phyloP scores from a whole-genome alignment of 2,113 vertebrate species.

The Triplophysa rosa region DNA sequence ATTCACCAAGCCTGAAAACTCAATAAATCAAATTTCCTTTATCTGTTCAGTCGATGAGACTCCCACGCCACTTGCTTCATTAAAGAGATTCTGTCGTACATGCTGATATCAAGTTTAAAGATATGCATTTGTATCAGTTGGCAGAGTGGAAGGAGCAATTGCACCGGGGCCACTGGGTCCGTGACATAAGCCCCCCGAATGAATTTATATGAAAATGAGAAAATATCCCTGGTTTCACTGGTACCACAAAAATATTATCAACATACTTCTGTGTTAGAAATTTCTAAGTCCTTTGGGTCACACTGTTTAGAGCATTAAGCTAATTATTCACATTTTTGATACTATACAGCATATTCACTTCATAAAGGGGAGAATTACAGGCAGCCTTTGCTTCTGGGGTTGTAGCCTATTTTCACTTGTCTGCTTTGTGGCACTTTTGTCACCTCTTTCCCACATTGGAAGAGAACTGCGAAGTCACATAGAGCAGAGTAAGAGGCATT shows the following conservation, averaged over 20 bases:
- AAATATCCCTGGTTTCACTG: not conserved
- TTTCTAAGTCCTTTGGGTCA: too few species aligned
- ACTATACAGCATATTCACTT: not conserved
- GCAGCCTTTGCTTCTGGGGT: not conserved
- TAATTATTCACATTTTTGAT: not conserved
- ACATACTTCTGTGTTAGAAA: too few species aligned
- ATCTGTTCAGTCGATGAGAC: slow-evolving; percentile 1
- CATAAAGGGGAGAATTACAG: not conserved
- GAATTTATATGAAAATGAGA: not conserved
- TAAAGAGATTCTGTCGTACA: not conserved
- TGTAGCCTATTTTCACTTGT: not conserved
- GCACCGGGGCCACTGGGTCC: not conserved
- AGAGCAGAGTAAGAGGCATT: not conserved
- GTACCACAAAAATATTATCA: too few species aligned
- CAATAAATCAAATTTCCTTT: slow-evolving; percentile 24
- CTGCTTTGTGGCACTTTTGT: not conserved
- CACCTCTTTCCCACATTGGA: not conserved
- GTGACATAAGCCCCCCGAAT: not conserved
- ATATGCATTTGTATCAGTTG: not conserved
- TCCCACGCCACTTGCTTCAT: slow-evolving; percentile 10
- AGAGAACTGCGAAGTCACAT: not conserved
- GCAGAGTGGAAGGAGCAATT: not conserved
- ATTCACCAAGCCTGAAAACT: slow-evolving; percentile 18
- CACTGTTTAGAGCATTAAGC: too few species aligned
- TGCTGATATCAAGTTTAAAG: slow-evolving; percentile 3